Evolutionary conservation across 1,140 invertebrate species (phyloP), one percentile per base, ranked within the genome.

Genomic region (Cotesia vestalis): DNA sequence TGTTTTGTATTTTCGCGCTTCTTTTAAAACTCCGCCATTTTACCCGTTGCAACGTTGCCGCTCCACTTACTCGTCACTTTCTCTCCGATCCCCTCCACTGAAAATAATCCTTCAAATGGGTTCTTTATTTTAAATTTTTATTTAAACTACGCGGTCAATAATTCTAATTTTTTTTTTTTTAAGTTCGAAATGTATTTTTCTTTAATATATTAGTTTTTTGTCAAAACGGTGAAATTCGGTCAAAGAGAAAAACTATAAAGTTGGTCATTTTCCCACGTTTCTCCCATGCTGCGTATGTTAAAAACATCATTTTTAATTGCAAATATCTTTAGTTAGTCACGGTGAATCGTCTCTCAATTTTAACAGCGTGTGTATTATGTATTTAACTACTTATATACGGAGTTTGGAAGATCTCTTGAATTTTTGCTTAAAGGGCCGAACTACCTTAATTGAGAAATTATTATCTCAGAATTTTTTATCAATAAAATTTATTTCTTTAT

Each of bases 261-360:
- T 46, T 66, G 4, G n/a, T 27, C n/a, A 46, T 40, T 66, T 66
- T 66, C 3, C 64, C 64, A 66, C 64, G 64, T n/a, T 66, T 66
- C 14, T 52, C 64, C 38, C 64, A 66, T 66, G 64, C 64, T 52
- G 4, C 36, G 5, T 66, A 36, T 40, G 40, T 36, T 46, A 66
- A 46, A 46, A 66, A 66, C 17, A 36, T 52, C 5, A 66, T 52
- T 46, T 46, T 46, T 40, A 66, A 66, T 52, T 14, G 64, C 64
- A 6, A 66, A 46, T 66, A 66, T 46, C 38, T 14, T 36, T 27
- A 14, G 12, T 66, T 46, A 27, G 64, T 27, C 38, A 36, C 4
- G 64, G 64, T 55, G 0, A 55, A 55, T 55, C n/a, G 17, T 55
- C 53, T n/a, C 53, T 20, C 27, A 14, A 55, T 55, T 55, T 40